Evolutionary conservation across 2,888 invertebrate species (phyloP), one percentile per base, ranked within the genome.

Genomic region (Argyresthia goedartella): DNA sequence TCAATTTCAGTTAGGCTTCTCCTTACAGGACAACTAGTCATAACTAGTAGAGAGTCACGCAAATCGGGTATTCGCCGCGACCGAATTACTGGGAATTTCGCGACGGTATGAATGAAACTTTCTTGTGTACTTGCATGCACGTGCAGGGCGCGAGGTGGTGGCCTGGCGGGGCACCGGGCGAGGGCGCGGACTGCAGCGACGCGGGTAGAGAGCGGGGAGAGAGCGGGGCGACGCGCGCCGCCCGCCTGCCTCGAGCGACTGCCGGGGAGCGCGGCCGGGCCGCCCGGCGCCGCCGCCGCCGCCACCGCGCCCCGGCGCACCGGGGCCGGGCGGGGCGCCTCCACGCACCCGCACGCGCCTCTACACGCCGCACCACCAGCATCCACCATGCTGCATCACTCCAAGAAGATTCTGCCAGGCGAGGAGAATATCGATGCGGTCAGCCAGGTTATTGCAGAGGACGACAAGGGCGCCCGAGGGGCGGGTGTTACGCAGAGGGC

Each of bases 181-280:
- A 70, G 75, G 69, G 69, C 71, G 75, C 73, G 71, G 63, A 67
- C 64, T 73, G 76, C 76, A 72, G 67, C 69, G 73, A 60, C 69
- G 72, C 75, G 72, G 67, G 54, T 62, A 65, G 59, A 63, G 59
- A n/a, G n/a, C n/a, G n/a, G n/a, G n/a, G n/a, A n/a, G n/a, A n/a
- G n/a, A 67, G 63, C 65, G 67, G 71, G 76, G 80, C 76, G 78
- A 80, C n/a, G 82, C 81, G 25, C 36, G n/a, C 33, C 16, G 49
- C 48, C n/a, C 48, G 11, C 73, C 74, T 74, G 66, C 71, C 69
- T 69, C 69, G 80, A 81, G 81, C 82, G 76, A 84, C 84, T 84
- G 82, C 73, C 81, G 82, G 79, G 81, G n/a, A n/a, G n/a, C 81
- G 79, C 81, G n/a, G 81, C 73, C 76, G 74, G 71, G 70, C 63